Conservation (phyloP, 1,140 invertebrate genomes). For the Macrocentrus cingulum region DNA sequence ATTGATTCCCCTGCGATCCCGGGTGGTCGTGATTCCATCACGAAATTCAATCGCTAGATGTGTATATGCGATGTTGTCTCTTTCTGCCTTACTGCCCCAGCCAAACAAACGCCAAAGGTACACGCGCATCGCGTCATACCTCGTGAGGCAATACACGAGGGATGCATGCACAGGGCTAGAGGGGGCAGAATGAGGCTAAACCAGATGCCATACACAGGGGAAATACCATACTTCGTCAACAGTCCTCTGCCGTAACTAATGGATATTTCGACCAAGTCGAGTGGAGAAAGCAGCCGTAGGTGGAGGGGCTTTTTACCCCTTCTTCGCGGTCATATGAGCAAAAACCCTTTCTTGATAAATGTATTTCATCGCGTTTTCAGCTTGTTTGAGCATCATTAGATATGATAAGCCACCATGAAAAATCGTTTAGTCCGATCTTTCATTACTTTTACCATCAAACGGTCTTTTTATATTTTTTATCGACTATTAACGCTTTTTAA, state of each 20-base stretch:
- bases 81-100: neutral
- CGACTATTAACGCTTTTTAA: no score
- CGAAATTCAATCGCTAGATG: conserved; percentile 21
- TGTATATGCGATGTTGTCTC: conserved; percentile 7
- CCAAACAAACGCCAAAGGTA: conserved; percentile 21
- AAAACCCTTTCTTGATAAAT: no score
- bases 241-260: conserved; percentile 59
- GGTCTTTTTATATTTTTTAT: no score
- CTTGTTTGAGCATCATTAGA: no score
- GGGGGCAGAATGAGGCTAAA: conserved; percentile 24
- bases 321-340: no score
- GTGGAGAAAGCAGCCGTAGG: conserved; percentile 39
- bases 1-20: conserved; percentile 16
- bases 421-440: no score
- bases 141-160: conserved; percentile 14
- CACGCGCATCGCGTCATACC: conserved; percentile 9
- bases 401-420: no score
- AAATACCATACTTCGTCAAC: conserved; percentile 61
- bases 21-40: conserved; percentile 15
- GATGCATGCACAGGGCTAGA: conserved; percentile 31
- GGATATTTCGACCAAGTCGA: conserved; percentile 55
- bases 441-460: no score
- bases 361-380: no score
- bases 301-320: neutral
- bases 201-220: conserved; percentile 55